Evolutionary conservation across 2,797 vertebrate species (phyloP).

Genomic region (Varecia variegata): DNA sequence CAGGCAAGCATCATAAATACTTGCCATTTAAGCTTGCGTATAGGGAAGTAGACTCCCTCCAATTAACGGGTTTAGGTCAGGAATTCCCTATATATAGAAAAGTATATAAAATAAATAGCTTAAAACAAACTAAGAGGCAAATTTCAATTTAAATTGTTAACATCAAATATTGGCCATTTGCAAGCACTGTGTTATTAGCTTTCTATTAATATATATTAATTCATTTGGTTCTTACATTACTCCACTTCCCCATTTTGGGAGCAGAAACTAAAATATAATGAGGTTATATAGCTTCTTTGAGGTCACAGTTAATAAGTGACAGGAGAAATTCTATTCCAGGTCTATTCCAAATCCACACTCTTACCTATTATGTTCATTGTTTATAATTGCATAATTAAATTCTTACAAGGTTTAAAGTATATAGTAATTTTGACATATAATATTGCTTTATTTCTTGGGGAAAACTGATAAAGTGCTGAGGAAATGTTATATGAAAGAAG

Average conservation of each 20-base stretch:
- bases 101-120: not conserved
- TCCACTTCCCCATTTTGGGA: not conserved
- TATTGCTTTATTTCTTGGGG: slow-evolving; percentile 11
- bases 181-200: not conserved
- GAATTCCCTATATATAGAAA: not conserved
- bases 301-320: slow-evolving; percentile 11
- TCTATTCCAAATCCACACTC: not conserved
- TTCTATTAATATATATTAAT: not conserved
- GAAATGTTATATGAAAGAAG: slow-evolving; percentile 22
- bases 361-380: not conserved
- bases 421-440: slow-evolving; percentile 31
- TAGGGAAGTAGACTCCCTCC: not conserved
- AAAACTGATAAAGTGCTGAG: slow-evolving; percentile 41
- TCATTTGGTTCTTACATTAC: not conserved
- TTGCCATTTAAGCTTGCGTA: not conserved
- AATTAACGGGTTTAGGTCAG: not conserved
- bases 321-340: not conserved
- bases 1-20: not conserved
- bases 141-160: not conserved
- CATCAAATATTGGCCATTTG: not conserved
- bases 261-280: not conserved
- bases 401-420: not conserved
- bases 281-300: slow-evolving; percentile 35
- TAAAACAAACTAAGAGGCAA: slow-evolving; percentile 11
- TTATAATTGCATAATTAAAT: slow-evolving; percentile 46